Evolutionary conservation across 2,113 vertebrate genomes (phyloP), one percentile per base, ranked within the genome.

Genomic region (Nannobrachium achirus): DNA sequence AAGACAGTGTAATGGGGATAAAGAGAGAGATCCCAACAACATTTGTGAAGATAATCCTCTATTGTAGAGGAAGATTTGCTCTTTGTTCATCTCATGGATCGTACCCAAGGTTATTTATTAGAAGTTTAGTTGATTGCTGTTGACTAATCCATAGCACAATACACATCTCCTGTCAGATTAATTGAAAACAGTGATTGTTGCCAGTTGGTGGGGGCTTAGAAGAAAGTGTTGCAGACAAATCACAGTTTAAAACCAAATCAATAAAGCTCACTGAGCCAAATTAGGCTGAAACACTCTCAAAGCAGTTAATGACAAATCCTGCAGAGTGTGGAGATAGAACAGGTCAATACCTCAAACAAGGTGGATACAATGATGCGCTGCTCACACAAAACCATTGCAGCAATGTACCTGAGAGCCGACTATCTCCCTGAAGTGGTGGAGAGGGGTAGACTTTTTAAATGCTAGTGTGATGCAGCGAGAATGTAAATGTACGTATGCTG

Each of bases 191-290:
- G 76, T 62, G 85, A 83, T 85, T 81, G 76, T 76, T 78, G 80
- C 75, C 25, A 4, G 25, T 33, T 85, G 79, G 86, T 82, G 66
- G 13, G 64, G 63, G 75, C 61, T 83, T 73, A 84, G 76, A 39
- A 63, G 65, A 78, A 86, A 82, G 75, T 70, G 80, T 76, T 83
- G 51, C 67, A 80, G 86, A 88, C 85, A 88, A 87, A 91, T 88
- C 81, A 55, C 85, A 81, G 76, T 89, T 92, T 87, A 88, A 88
- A 86, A 77, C 74, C 66, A 67, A 86, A 91, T 91, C 90, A 76
- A 90, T 91, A 79, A 73, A 76, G 81, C 76, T 81, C 65, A 74
- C 83, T 56, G 79, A 86, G 85, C 75, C 82, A 82, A 88, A 88
- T 89, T 80, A 85, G 79, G 80, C 82, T 78, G 87, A 88, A 86